phyloP scores from a whole-genome alignment of 2,888 invertebrate genomes.

The Exephanes ischioxanthus region DNA sequence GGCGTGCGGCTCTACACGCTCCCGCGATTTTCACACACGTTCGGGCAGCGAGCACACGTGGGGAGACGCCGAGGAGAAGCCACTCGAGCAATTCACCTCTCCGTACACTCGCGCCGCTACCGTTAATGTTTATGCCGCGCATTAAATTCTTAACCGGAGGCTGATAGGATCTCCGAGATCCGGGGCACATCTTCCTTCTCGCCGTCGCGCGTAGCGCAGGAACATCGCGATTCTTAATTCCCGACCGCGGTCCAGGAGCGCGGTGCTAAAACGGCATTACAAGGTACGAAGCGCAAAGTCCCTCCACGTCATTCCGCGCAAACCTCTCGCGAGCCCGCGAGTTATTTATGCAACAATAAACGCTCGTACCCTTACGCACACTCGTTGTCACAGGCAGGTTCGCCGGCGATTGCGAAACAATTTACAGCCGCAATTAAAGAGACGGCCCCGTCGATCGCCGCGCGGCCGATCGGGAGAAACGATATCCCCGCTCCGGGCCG shows the following conservation, averaged over 20 bases:
- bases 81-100: constrained; percentile 16
- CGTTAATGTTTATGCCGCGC: constrained; percentile 57
- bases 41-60: constrained; percentile 11
- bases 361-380: background rate
- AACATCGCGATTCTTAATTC: background rate
- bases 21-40: constrained; percentile 41
- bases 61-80: background rate
- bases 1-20: constrained; percentile 3
- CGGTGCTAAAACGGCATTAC: constrained; percentile 42
- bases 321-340: too few relatives aligned
- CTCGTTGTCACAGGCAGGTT: constrained; percentile 1
- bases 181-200: constrained; percentile 48
- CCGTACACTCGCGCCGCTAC: constrained; percentile 25
- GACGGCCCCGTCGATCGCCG: background rate
- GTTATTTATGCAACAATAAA: constrained; percentile 50
- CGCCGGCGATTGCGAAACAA: constrained; percentile 5
- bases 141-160: constrained; percentile 46
- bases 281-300: background rate
- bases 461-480: background rate
- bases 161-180: constrained; percentile 46
- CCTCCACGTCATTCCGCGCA: background rate
- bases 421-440: constrained; percentile 46
- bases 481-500: background rate
- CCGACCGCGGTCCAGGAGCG: background rate
- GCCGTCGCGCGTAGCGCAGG: background rate